Evolutionary conservation across 2,113 vertebrate genomes (phyloP).

Genomic region (Cariama cristata): DNA sequence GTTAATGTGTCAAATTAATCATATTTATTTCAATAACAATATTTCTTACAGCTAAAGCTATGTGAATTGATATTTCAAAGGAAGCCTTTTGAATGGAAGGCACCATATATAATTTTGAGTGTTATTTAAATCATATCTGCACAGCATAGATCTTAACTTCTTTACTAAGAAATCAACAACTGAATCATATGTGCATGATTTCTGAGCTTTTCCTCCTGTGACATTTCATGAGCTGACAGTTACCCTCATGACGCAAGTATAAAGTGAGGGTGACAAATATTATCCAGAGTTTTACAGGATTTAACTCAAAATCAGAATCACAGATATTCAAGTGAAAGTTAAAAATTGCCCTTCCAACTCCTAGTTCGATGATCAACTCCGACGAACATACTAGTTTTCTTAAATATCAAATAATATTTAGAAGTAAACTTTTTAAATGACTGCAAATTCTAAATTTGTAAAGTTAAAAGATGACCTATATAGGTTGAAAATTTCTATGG

Average conservation of each 20-base stretch:
- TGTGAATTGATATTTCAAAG: not conserved
- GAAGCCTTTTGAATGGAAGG: not conserved
- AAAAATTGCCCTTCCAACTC: not conserved
- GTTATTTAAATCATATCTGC: not conserved
- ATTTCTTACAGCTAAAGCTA: not conserved
- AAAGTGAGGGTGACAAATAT: not conserved
- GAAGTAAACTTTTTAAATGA: conserved; percentile 64
- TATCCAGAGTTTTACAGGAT: not conserved
- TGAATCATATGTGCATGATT: not conserved
- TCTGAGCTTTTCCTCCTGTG: not conserved
- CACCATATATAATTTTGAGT: not conserved
- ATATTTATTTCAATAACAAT: not conserved
- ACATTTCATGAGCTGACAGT: not conserved
- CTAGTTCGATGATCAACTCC: not conserved
- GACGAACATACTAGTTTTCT: not conserved
- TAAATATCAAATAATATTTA: conserved; percentile 45
- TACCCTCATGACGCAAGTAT: not conserved
- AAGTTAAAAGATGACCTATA: conserved; percentile 48
- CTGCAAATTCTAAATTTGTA: conserved; percentile 54
- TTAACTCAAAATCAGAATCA: not conserved
- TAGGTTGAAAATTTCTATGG: conserved; percentile 31
- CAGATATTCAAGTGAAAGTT: not conserved
- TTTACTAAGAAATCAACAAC: not conserved
- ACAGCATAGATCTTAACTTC: not conserved
- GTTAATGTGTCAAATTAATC: not conserved